phyloP scores from a whole-genome alignment of 1,140 invertebrate species.

The Gryon sp. region DNA sequence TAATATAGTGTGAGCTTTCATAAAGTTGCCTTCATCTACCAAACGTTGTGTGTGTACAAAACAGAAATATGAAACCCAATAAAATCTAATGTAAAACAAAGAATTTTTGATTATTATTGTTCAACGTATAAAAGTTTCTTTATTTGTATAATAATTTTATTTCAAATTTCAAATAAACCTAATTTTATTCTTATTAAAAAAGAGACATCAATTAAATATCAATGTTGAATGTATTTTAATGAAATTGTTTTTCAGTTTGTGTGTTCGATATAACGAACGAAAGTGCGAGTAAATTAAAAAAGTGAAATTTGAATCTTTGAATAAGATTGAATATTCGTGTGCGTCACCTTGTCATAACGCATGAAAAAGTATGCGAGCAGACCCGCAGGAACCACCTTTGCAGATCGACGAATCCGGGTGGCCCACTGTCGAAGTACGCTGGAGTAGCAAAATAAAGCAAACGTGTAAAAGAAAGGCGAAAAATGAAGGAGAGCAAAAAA shows the following conservation, averaged over 20 bases:
- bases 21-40: conserved; percentile 25
- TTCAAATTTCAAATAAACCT: too few species aligned
- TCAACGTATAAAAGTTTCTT: too few species aligned
- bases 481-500: conserved; percentile 20
- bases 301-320: conserved; percentile 26
- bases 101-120: too few species aligned
- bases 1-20: conserved; percentile 28
- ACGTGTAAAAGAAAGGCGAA: conserved; percentile 11
- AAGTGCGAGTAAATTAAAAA: neutral
- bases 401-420: conserved; percentile 47
- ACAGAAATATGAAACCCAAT: conserved; percentile 24
- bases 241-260: neutral
- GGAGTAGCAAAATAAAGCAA: conserved; percentile 33
- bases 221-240: conserved; percentile 4
- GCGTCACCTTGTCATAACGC: conserved; percentile 20
- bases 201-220: too few species aligned
- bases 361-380: conserved; percentile 21
- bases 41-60: conserved; percentile 20
- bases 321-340: conserved; percentile 9
- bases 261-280: neutral
- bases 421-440: conserved; percentile 16
- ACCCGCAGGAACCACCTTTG: conserved; percentile 31
- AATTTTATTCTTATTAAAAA: too few species aligned
- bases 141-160: too few species aligned
- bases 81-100: too few species aligned